Percentiles rank a stretch among this genome's conserved stretches.
Conservation (phyloP, 1,140 invertebrate species). For the Parasteatoda tepidariorum region DNA sequence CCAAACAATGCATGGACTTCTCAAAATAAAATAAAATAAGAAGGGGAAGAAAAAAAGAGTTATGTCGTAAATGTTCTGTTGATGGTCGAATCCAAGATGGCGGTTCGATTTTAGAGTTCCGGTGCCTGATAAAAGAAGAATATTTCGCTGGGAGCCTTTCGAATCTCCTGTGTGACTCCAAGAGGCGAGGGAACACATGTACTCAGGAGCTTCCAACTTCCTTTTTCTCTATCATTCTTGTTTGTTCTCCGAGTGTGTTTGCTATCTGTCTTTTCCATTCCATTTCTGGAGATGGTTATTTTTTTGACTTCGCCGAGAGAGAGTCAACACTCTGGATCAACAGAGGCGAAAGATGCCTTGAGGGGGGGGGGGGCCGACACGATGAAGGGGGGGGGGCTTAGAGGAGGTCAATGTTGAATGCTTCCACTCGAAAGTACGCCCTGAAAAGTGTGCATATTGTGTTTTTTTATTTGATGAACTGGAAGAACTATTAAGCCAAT, state of each 20-base stretch:
- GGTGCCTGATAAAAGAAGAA: constrained; percentile 4
- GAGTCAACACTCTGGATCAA: constrained; percentile 53
- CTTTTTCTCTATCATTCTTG: neutral
- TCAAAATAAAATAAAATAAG: no score
- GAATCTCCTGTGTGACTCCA: neutral
- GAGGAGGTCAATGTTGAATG: neutral
- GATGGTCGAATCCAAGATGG: no score
- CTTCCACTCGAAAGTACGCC: no score
- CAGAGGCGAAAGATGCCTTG: constrained; percentile 23
- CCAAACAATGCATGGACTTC: no score
- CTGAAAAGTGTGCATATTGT: no score
- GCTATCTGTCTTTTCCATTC: constrained; percentile 44
- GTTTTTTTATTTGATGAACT: no score
- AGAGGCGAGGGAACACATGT: constrained; percentile 10
- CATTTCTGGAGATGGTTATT: neutral
- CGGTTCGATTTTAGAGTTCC: neutral
- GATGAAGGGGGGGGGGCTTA: neutral
- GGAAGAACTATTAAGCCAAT: no score
- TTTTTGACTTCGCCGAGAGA: neutral
- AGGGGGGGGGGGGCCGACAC: neutral
- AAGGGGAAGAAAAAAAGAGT: no score
- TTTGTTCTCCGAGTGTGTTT: constrained; percentile 54
- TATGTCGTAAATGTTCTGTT: no score
- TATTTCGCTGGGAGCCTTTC: constrained; percentile 27
- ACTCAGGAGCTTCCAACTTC: neutral